Conservation (phyloP, 2,888 invertebrate species). For the Nomada ruficornis region DNA sequence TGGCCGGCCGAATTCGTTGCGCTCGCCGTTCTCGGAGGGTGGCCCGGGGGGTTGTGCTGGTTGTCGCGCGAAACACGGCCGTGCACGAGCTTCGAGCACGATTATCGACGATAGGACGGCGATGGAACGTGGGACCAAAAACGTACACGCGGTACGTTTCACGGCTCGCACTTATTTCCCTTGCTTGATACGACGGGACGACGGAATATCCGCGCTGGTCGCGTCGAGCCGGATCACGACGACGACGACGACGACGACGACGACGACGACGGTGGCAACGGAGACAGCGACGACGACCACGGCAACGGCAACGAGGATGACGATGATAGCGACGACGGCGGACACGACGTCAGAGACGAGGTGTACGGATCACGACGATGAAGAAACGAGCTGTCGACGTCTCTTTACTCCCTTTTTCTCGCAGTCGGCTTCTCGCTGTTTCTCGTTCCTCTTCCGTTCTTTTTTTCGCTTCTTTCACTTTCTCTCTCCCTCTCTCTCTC, state of each 20-base stretch:
- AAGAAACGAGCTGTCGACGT: conserved; percentile 63
- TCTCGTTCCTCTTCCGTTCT: conserved; percentile 35
- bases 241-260: conserved; percentile 46
- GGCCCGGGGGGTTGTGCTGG: conserved; percentile 31
- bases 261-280: conserved; percentile 17
- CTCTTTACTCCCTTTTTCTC: conserved; percentile 49
- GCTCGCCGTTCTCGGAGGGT: conserved; percentile 46
- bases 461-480: conserved; percentile 33
- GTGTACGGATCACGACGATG: conserved; percentile 35
- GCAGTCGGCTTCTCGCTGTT: conserved; percentile 34
- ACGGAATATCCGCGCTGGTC: conserved; percentile 51
- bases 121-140: conserved; percentile 3
- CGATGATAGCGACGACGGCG: conserved; percentile 5
- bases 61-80: conserved; percentile 40
- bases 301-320: conserved; percentile 18
- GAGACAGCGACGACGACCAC: conserved; percentile 39
- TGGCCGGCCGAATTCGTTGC: conserved; percentile 15
- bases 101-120: conserved; percentile 51
- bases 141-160: conserved; percentile 45
- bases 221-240: conserved; percentile 58
- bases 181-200: neutral
- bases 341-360: conserved; percentile 14
- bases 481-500: conserved; percentile 36
- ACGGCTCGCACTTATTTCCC: conserved; percentile 30
- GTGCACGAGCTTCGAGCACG: conserved; percentile 16